Evolutionary conservation across 1,140 invertebrate genomes (phyloP).

Genomic region (Harlomillsia oculata): DNA sequence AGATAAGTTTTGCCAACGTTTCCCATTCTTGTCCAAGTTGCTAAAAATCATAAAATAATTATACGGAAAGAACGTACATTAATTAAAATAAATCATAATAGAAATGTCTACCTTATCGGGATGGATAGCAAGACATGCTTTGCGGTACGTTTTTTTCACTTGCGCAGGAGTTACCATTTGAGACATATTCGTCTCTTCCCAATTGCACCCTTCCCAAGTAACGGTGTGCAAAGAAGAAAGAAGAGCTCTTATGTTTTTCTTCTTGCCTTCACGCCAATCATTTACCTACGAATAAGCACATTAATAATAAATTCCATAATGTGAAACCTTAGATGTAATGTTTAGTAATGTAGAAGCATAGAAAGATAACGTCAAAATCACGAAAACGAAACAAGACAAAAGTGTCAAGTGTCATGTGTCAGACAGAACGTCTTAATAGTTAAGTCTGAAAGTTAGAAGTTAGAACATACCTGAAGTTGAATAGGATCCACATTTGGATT

Average conservation of each 20-base stretch:
- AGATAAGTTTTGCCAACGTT: constrained; percentile 88
- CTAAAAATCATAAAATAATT: constrained; percentile 43
- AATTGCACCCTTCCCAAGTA: constrained; percentile 86
- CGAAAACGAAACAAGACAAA: too few species aligned
- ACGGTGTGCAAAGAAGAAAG: constrained; percentile 88
- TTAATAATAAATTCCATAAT: constrained; percentile 7
- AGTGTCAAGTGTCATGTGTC: too few species aligned
- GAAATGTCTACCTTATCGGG: constrained; percentile 79
- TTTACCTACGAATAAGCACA: constrained; percentile 44
- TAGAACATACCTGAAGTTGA: constrained; percentile 23
- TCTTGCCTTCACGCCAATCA: constrained; percentile 89
- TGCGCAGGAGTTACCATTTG: constrained; percentile 79
- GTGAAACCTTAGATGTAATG: too few species aligned
- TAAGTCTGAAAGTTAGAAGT: too few species aligned
- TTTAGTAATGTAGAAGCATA: too few species aligned
- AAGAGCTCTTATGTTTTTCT: constrained; percentile 88
- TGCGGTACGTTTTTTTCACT: constrained; percentile 92
- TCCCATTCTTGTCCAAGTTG: constrained; percentile 81
- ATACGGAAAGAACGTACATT: background rate
- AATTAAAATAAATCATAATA: constrained; percentile 37
- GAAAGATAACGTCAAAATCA: too few species aligned
- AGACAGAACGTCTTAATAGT: too few species aligned
- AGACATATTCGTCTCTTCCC: constrained; percentile 87
- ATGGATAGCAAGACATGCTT: constrained; percentile 91
- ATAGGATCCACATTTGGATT: constrained; percentile 23